These are phyloP conservation scores for Mystacides longicornis DNA, from an alignment of 2,888 invertebrate species.

Conservation along the genomic window DNA sequence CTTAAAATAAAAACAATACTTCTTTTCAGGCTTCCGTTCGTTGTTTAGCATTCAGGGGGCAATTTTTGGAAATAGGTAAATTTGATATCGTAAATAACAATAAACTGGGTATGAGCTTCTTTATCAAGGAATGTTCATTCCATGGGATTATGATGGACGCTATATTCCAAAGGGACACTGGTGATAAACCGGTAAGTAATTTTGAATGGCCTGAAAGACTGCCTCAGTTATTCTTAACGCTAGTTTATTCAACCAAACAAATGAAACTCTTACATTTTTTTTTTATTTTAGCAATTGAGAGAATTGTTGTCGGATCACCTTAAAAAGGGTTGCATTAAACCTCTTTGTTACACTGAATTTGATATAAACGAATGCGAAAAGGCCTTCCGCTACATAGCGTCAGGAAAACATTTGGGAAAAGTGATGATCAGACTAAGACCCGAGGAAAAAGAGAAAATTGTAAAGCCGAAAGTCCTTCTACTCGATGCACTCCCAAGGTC, in stretches of 20 bases:
- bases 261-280: not conserved
- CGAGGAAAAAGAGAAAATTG: constrained; percentile 36
- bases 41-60: constrained; percentile 50
- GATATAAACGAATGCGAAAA: constrained; percentile 51
- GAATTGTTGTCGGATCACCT: constrained; percentile 55
- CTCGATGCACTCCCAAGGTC: constrained; percentile 43
- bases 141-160: constrained; percentile 49
- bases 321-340: constrained; percentile 54
- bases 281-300: constrained; percentile 40
- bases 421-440: constrained; percentile 50
- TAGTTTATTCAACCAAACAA: not conserved
- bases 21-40: constrained; percentile 42
- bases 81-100: constrained; percentile 66
- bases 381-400: constrained; percentile 55
- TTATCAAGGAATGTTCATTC: constrained; percentile 53
- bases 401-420: constrained; percentile 70
- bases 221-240: not conserved
- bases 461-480: constrained; percentile 31
- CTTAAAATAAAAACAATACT: too few relatives aligned
- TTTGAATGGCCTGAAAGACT: not conserved
- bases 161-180: constrained; percentile 40
- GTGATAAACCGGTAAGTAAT: constrained; percentile 37
- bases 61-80: constrained; percentile 75
- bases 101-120: constrained; percentile 59
- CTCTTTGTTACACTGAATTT: constrained; percentile 55